Evolutionary conservation across 2,797 vertebrate genomes (phyloP), one percentile per base, ranked within the genome.

Genomic region (Cryptoprocta ferox): DNA sequence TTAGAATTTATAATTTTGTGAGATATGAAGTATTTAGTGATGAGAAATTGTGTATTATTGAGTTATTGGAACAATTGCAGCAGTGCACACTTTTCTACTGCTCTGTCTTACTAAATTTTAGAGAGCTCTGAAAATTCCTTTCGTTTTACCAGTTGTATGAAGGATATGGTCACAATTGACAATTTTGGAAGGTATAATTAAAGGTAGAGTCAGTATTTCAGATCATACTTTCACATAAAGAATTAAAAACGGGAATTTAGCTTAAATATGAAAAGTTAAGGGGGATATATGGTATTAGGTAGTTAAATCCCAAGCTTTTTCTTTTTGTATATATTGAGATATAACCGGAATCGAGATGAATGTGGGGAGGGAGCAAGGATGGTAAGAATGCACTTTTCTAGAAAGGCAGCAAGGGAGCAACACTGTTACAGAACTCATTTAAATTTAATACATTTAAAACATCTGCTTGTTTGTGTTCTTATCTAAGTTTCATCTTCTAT

Each of bases 1-100:
- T 95, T 87, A 94, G 56, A 37, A 66, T 75, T 96, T 12, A 45
- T 89, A 92, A 78, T 95, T 96, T 97, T 56, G 63, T 28, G 63
- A 95, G 42, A 91, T 92, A 78, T 53, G 48, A 42, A 66, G 14
- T 61, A 61, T 42, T 83, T 66, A 75, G 3, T 86, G 48, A 96
- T 88, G 14, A 96, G 35, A 89, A 90, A 61, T 56, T 61, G 0
- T 78, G 4, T 59, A 48, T 79, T 89, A 71, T 16, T 89, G 45
- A 24, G 16, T 70, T 93, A n/a, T 30, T 76, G 28, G 63, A 94
- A 83, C 48, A 42, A 75, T 7, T 6, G 12, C 2, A 73, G 18
- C 26, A 71, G 42, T 13, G 50, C 8, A 15, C 30, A 13, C n/a
- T 37, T 87, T 91, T 91, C 59, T 91, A 0, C 30, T 71, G 45